These are phyloP conservation scores for Lithophane semibrunnea DNA, from an alignment of 2,888 invertebrate genomes.

Conservation along the genomic window DNA sequence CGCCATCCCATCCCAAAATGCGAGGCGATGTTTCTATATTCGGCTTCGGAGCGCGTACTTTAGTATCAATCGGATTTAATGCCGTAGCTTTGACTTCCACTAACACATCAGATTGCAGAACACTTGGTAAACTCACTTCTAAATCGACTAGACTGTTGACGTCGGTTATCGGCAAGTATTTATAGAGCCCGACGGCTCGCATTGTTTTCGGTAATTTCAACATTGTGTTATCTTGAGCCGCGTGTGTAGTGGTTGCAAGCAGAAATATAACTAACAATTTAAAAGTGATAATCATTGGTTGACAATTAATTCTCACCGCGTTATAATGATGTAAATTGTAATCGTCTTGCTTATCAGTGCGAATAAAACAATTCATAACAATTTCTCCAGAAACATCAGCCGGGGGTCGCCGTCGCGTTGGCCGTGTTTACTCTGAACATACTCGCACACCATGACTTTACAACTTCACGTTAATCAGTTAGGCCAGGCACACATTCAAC, in stretches of 20 bases:
- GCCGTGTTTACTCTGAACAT: slow-evolving; percentile 40
- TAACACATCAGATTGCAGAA: slow-evolving; percentile 78
- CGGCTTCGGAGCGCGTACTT: slow-evolving; percentile 82
- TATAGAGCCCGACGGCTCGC: slow-evolving; percentile 85
- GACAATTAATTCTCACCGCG: slow-evolving; percentile 20
- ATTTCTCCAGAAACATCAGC: slow-evolving; percentile 4
- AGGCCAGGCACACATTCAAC: slow-evolving; percentile 15
- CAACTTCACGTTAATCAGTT: slow-evolving; percentile 39
- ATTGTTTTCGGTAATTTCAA: slow-evolving; percentile 80
- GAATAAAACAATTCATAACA: slow-evolving; percentile 25
- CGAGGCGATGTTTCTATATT: slow-evolving; percentile 76
- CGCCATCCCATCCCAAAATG: slow-evolving; percentile 85
- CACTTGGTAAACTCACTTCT: slow-evolving; percentile 78
- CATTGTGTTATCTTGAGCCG: slow-evolving; percentile 54
- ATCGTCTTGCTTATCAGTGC: slow-evolving; percentile 21
- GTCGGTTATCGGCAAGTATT: slow-evolving; percentile 84
- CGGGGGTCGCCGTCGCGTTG: background rate
- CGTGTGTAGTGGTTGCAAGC: slow-evolving; percentile 31
- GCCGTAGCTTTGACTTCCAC: slow-evolving; percentile 84
- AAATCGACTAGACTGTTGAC: slow-evolving; percentile 81
- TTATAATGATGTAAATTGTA: slow-evolving; percentile 3
- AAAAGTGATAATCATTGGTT: slow-evolving; percentile 27
- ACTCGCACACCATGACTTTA: slow-evolving; percentile 14
- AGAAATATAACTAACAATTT: slow-evolving; percentile 41
- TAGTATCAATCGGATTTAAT: slow-evolving; percentile 85